Evolutionary conservation across 2,888 invertebrate genomes (phyloP).

Genomic region (Notodonta dromedarius): DNA sequence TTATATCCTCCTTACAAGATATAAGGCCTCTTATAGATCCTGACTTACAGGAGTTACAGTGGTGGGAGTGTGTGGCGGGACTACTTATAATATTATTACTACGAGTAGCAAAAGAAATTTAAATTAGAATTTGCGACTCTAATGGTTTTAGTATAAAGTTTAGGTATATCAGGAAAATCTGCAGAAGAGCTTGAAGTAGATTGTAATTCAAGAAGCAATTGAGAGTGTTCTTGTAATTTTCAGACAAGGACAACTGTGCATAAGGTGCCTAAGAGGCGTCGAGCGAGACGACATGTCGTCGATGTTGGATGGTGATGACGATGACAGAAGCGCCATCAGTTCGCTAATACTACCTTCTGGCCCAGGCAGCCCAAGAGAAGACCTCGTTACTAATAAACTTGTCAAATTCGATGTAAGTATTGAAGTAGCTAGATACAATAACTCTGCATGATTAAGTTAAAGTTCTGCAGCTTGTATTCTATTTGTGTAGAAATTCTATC

Average conservation of each 20-base stretch:
- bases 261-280: constrained; percentile 89
- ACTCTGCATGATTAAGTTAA: constrained; percentile 23
- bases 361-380: constrained; percentile 72
- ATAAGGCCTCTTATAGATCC: no score
- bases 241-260: constrained; percentile 93
- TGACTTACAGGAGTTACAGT: no score
- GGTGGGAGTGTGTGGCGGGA: no score
- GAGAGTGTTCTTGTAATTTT: constrained; percentile 5
- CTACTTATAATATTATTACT: no score
- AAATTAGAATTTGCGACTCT: no score
- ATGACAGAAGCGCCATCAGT: constrained; percentile 87
- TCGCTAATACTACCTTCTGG: constrained; percentile 76
- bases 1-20: no score
- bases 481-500: constrained; percentile 47
- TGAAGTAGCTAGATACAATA: constrained; percentile 1
- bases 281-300: constrained; percentile 86
- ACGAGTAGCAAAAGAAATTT: no score
- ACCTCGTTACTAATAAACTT: constrained; percentile 75
- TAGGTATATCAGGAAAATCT: no score
- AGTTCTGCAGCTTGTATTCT: constrained; percentile 43
- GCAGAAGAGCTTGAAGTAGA: no score
- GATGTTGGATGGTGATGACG: constrained; percentile 89
- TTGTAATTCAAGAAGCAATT: not conserved
- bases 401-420: constrained; percentile 85
- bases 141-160: no score